Evolutionary conservation across 2,888 invertebrate species (phyloP).

Genomic region (Malachius bipustulatus): DNA sequence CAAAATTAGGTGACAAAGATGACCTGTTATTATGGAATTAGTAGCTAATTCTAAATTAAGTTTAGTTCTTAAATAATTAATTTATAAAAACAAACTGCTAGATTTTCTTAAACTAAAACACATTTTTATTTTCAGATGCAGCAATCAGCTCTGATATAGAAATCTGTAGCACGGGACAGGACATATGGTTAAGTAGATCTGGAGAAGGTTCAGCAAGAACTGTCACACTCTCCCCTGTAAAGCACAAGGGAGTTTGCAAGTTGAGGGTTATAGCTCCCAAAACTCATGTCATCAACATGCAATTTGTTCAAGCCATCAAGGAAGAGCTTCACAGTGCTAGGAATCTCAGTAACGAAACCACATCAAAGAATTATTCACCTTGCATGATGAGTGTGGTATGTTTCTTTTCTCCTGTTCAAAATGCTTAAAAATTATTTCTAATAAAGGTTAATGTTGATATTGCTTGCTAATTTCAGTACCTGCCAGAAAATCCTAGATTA

Average conservation of each 20-base stretch:
- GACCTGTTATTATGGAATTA: too few species aligned
- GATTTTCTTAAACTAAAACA: too few species aligned
- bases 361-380: neutral
- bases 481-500: slow-evolving; percentile 24
- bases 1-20: too few species aligned
- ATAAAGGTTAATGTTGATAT: too few species aligned
- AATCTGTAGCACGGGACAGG: slow-evolving; percentile 22
- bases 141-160: slow-evolving; percentile 18
- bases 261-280: slow-evolving; percentile 25
- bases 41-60: too few species aligned
- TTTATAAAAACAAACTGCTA: too few species aligned
- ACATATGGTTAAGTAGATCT: slow-evolving; percentile 19
- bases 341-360: neutral
- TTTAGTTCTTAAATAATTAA: too few species aligned
- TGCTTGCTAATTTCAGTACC: slow-evolving; percentile 25
- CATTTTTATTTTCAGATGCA: slow-evolving; percentile 15
- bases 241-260: slow-evolving; percentile 21
- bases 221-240: slow-evolving; percentile 19
- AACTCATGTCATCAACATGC: slow-evolving; percentile 28
- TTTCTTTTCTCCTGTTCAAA: neutral
- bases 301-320: slow-evolving; percentile 19
- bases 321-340: neutral
- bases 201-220: slow-evolving; percentile 23
- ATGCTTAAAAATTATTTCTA: too few species aligned
- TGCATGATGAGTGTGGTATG: slow-evolving; percentile 2